A percentile compares a stretch with the other conserved stretches of the same genome.
phyloP scores from a whole-genome alignment of 2,888 invertebrate species.

The Mylabris sibirica region DNA sequence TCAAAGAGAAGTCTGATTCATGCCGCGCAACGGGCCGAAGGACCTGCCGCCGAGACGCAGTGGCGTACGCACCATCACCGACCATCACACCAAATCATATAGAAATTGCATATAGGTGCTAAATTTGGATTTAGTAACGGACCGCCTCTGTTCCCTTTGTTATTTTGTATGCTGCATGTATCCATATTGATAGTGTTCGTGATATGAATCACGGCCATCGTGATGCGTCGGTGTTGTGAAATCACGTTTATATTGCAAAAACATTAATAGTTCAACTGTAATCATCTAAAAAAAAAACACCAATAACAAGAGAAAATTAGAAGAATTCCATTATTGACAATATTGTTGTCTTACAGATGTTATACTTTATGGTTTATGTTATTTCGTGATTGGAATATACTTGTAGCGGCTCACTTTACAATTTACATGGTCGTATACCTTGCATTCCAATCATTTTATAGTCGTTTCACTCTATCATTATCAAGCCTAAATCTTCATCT shows the following conservation, averaged over 20 bases:
- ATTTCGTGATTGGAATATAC: constrained; percentile 16
- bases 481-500: background rate
- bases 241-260: constrained; percentile 13
- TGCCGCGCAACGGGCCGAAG: constrained; percentile 27
- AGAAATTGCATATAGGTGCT: background rate
- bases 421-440: constrained; percentile 22
- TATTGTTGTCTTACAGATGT: constrained; percentile 13
- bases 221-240: constrained; percentile 12
- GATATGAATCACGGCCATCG: constrained; percentile 14
- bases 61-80: background rate
- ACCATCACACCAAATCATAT: background rate
- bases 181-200: constrained; percentile 3
- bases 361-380: constrained; percentile 7
- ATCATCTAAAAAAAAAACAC: background rate
- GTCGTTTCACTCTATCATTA: constrained; percentile 8
- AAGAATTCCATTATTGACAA: constrained; percentile 7
- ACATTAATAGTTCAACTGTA: background rate
- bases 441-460: constrained; percentile 14
- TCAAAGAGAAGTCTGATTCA: constrained; percentile 36
- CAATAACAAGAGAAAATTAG: background rate
- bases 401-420: constrained; percentile 17
- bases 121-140: background rate
- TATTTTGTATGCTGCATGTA: constrained; percentile 8
- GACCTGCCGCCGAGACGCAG: constrained; percentile 26
- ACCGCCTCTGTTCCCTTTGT: background rate